Evolutionary conservation across 53 echinoderm and acorn worm genomes (phyloP).

Genomic region (Pentamera pediparva): DNA sequence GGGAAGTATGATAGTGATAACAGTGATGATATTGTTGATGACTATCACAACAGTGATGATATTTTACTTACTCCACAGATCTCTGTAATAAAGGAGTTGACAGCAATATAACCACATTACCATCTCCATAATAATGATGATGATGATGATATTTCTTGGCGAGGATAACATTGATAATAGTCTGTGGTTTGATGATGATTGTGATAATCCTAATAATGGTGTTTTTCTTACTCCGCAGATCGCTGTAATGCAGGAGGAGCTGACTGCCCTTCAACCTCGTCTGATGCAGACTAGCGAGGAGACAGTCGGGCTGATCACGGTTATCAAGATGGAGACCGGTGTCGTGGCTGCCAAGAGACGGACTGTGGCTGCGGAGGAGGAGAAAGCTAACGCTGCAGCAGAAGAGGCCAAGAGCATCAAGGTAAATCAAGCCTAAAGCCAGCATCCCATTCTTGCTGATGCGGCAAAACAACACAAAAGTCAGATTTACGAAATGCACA

Average conservation of each 20-base stretch:
- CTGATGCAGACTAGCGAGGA: constrained; percentile 84
- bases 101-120: neutral
- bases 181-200: neutral
- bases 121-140: neutral
- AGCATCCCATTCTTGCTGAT: no score
- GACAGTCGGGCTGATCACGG: constrained; percentile 77
- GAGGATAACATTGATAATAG: neutral
- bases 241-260: constrained; percentile 94
- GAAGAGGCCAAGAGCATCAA: constrained; percentile 84
- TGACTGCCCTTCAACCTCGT: constrained; percentile 85
- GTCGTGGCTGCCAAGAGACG: constrained; percentile 88
- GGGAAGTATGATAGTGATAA: no score
- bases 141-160: neutral
- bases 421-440: constrained; percentile 39
- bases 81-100: no score
- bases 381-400: constrained; percentile 78
- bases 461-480: no score
- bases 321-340: constrained; percentile 72
- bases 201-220: neutral
- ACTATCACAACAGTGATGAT: no score
- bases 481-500: no score
- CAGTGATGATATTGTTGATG: no score
- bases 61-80: no score
- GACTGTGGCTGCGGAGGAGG: constrained; percentile 82
- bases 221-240: constrained; percentile 39